These are phyloP conservation scores for Cladopsammia gracilis DNA, from an alignment of 64 coral and sea anemone species.

Conservation along the genomic window DNA sequence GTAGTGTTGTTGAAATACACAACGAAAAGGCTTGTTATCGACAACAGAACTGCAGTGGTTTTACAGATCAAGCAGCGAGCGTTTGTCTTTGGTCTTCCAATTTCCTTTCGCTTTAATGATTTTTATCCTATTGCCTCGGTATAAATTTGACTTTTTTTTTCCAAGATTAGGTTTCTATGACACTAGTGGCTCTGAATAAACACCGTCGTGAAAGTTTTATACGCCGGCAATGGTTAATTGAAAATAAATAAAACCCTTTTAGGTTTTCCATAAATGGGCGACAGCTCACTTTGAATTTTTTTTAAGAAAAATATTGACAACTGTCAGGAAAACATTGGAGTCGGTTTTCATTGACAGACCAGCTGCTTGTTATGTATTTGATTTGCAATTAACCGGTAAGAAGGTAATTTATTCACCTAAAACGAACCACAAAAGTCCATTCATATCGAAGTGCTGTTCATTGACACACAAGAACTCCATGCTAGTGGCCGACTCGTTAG, in stretches of 20 bases:
- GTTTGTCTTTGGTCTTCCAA: not conserved
- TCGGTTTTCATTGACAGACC: conserved; percentile 13
- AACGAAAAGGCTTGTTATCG: not conserved
- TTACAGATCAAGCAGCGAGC: not conserved
- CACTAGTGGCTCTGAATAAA: not conserved
- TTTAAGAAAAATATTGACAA: conserved; percentile 16
- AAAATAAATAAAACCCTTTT: not conserved
- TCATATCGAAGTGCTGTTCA: conserved; percentile 9
- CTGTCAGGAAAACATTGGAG: not conserved
- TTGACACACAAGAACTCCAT: not conserved
- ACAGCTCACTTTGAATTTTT: not conserved
- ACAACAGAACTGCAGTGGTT: not conserved
- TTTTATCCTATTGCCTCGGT: conserved; percentile 6
- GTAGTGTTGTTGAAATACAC: conserved; percentile 3
- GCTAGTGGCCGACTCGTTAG: too few species aligned
- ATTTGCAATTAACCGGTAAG: conserved; percentile 25
- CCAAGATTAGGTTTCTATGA: not conserved
- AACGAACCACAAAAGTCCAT: conserved; percentile 45
- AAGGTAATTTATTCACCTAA: conserved; percentile 51
- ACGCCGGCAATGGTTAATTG: not conserved
- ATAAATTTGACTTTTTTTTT: conserved; percentile 6
- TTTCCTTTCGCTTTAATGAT: not conserved
- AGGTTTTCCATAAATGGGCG: not conserved
- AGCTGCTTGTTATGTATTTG: conserved; percentile 1
- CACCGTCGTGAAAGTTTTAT: not conserved